Base-by-base conservation (phyloP, 2,113 vertebrate genomes). In the Lutjanus erythropterus region DNA sequence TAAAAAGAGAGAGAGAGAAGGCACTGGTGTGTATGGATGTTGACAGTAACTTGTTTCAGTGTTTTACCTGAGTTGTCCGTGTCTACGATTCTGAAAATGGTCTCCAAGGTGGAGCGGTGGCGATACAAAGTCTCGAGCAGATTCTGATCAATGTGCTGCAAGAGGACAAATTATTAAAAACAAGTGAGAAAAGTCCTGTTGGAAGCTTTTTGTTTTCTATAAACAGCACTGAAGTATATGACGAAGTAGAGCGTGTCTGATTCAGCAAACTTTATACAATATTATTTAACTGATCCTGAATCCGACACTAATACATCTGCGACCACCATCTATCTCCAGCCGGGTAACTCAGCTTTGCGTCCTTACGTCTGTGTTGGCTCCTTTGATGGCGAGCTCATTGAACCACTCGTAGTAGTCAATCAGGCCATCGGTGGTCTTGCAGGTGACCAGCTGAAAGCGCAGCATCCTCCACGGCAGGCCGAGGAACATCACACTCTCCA, bases 51-150 rank as follows among this genome's bases (percentile, higher is more conserved):
- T 21, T n/a, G 25, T 58, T 25, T 31, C 7, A 33, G 23, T 42
- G 7, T 80, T 83, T 94, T 93, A 98, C 97, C 97, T 88, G 97
- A 99, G 77, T 97, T 96, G 81, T 99, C 97, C 9, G 91, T 96
- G 92, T 99, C 98, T 80, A 99, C 96, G 68, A 99, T 97, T 80
- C 95, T 96, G 93, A 99, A 99, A 89, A 99, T 97, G 49, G 97
- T 98, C 90, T 99, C 97, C 87, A 99, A 60, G 75, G 97, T 97
- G 82, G 97, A 96, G 82, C 96, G 94, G 85, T 98, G 98, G 16
- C 96, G 95, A 78, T 99, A 99, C 77, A 99, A 94, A 3, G 93
- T 96, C 93, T 99, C 97, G 46, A 99, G 89, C 83, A 99, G 89
- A 73, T 95, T 94, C 0, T 97, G 95, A 55, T 99, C 96, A 76